Evolutionary conservation across 2,797 vertebrate species (phyloP), one percentile per base, ranked within the genome.

Genomic region (Propithecus deckenii): DNA sequence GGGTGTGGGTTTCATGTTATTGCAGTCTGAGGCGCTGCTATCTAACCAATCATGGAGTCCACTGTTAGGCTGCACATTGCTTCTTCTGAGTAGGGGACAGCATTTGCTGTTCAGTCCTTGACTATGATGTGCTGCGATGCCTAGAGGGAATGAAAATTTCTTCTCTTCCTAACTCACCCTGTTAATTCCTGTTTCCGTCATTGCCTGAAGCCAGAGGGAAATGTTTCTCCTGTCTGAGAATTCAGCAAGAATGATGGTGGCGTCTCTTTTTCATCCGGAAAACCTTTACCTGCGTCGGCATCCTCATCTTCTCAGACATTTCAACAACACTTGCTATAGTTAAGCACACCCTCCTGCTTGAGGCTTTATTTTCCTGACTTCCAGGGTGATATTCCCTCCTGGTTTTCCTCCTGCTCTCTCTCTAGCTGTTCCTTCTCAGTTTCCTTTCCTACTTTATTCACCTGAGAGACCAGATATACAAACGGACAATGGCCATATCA

Each of bases 21-120:
- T 2, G 5, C 3, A 32, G 22, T 52, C 12, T 65, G 41, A 1
- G n/a, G 43, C 7, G 8, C 20, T 5, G 1, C 38, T 14, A 15
- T 74, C 22, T 75, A 63, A 65, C 32, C 50, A 7, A 12, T 32
- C 1, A 11, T 0, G 18, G 38, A 55, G 48, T 59, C 46, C 71
- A 61, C 13, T 6, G 15, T 35, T 63, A 9, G 38, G 18, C 74
- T 65, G 22, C 11, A 71, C 78, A 28, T 48, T 7, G 4, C 35
- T 50, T 57, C 71, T 86, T 48, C 32, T 1, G 20, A 84, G 15
- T 23, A 52, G 61, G 11, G 15, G 23, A 10, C 17, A 7, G 3
- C 35, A 11, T 50, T 7, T 25, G 30, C 61, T 18, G 5, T 43
- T 20, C 3, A 6, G 46, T 23, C 48, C 91, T 93, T 17, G n/a